Evolutionary conservation across 1,140 invertebrate genomes (phyloP).

Genomic region (Achroia grisella): DNA sequence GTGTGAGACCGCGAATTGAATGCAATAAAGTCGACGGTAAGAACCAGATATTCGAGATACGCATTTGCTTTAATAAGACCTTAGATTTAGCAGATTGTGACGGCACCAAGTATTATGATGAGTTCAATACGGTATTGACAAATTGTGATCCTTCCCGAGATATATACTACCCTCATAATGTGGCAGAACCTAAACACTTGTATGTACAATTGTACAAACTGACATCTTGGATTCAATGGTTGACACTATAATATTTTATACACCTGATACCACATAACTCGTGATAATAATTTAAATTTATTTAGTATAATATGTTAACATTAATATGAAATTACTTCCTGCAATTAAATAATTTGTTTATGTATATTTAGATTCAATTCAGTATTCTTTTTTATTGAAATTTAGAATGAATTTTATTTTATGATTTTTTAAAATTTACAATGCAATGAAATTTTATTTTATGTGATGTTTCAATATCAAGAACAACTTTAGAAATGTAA

Average conservation of each 20-base stretch:
- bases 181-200: constrained; percentile 36
- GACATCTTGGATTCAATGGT: constrained; percentile 73
- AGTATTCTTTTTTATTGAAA: too few relatives aligned
- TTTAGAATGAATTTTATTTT: too few relatives aligned
- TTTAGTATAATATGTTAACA: too few relatives aligned
- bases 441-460: too few relatives aligned
- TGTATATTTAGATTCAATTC: too few relatives aligned
- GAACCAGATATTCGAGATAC: constrained; percentile 77
- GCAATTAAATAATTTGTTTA: too few relatives aligned
- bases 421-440: too few relatives aligned
- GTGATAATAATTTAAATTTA: too few relatives aligned
- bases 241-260: constrained; percentile 62
- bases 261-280: too few relatives aligned
- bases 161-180: constrained; percentile 75
- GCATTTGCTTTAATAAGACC: constrained; percentile 79
- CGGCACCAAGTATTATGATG: constrained; percentile 42
- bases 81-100: constrained; percentile 77
- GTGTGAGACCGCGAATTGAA: constrained; percentile 77
- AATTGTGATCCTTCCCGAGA: constrained; percentile 74
- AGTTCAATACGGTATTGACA: constrained; percentile 64
- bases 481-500: too few relatives aligned
- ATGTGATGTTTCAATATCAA: too few relatives aligned
- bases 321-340: too few relatives aligned
- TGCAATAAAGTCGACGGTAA: constrained; percentile 76
- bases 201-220: constrained; percentile 73